These are phyloP conservation scores for Machimus rusticus DNA, from an alignment of 2,888 invertebrate species.

Conservation along the genomic window DNA sequence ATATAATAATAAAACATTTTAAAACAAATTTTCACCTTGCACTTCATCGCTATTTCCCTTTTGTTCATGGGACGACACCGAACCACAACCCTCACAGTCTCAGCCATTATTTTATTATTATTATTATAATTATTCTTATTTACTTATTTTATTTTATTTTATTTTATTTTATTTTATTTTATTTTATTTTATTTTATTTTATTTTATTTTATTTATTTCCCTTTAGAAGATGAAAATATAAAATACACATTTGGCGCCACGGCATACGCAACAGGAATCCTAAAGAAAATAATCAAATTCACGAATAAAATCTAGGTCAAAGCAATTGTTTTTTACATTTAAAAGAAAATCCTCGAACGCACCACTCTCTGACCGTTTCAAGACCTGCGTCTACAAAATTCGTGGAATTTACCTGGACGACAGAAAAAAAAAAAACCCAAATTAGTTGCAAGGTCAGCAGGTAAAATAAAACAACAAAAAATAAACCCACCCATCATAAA, in stretches of 20 bases:
- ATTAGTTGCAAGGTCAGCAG: background rate
- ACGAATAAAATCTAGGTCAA: too few relatives aligned
- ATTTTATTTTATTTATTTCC: too few relatives aligned
- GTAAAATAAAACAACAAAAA: background rate
- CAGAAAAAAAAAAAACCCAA: background rate
- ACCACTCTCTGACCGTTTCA: too few relatives aligned
- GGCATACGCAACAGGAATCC: too few relatives aligned
- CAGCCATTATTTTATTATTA: conserved; percentile 53
- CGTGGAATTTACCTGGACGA: background rate
- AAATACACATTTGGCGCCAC: background rate
- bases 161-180: background rate
- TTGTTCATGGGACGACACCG: conserved; percentile 84
- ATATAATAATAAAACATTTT: too few relatives aligned
- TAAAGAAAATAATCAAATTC: too few relatives aligned
- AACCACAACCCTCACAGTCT: conserved; percentile 59
- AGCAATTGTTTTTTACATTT: too few relatives aligned
- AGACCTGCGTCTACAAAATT: too few relatives aligned
- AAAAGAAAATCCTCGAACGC: too few relatives aligned
- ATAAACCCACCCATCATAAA: background rate
- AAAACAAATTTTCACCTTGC: conserved; percentile 65
- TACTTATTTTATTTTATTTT: too few relatives aligned
- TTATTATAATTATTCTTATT: background rate
- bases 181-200: too few relatives aligned
- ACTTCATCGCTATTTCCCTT: conserved; percentile 73
- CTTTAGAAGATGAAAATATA: too few relatives aligned